A percentile compares a stretch with the other conserved stretches of the same genome.
phyloP scores from a whole-genome alignment of 1,140 invertebrate genomes.

The Formica selysi region DNA sequence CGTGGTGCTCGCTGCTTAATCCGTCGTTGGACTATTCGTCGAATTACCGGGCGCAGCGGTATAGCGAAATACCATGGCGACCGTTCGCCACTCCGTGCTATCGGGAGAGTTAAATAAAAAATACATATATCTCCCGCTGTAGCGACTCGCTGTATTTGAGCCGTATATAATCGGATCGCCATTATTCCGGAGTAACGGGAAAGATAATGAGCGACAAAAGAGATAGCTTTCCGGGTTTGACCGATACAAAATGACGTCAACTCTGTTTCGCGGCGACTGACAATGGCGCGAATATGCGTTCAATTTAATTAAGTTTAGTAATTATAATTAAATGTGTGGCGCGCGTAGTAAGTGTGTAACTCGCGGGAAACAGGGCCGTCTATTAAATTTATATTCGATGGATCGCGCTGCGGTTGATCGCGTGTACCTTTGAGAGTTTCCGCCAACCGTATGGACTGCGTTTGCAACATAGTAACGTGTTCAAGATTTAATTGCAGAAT shows the following conservation, averaged over 20 bases:
- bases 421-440: slow-evolving; percentile 44
- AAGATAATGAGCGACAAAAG: slow-evolving; percentile 52
- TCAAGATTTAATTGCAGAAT: slow-evolving; percentile 57
- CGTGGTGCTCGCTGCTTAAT: slow-evolving; percentile 43
- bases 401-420: slow-evolving; percentile 50
- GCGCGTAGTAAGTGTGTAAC: slow-evolving; percentile 26
- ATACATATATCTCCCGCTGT: too few species aligned
- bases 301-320: slow-evolving; percentile 58
- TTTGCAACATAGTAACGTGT: slow-evolving; percentile 18
- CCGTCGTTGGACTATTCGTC: slow-evolving; percentile 31
- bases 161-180: background rate
- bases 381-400: slow-evolving; percentile 57
- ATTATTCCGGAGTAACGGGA: slow-evolving; percentile 31
- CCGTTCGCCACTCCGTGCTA: background rate
- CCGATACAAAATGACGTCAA: slow-evolving; percentile 25
- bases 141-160: slow-evolving; percentile 4
- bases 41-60: slow-evolving; percentile 36
- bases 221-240: background rate
- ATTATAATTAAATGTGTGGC: slow-evolving; percentile 56
- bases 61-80: background rate
- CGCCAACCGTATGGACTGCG: slow-evolving; percentile 15
- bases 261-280: slow-evolving; percentile 6
- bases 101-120: slow-evolving; percentile 21
- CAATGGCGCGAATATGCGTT: slow-evolving; percentile 39
- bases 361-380: slow-evolving; percentile 21